Percentiles rank a stretch among this genome's conserved stretches.
Evolutionary conservation across 2,113 vertebrate genomes (phyloP).

Genomic region (Ceyx margarethae): DNA sequence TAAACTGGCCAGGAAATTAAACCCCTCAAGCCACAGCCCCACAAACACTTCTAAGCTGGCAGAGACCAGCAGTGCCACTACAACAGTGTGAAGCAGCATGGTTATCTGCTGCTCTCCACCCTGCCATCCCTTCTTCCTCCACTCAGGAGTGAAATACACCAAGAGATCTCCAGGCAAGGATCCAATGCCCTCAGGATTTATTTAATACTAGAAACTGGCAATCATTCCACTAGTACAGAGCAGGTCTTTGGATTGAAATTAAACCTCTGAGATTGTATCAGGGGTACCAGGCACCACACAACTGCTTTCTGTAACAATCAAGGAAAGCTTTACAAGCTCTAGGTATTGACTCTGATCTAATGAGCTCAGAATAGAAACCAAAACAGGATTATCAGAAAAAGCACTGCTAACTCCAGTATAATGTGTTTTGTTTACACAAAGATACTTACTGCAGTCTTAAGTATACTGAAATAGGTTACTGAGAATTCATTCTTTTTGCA

Average conservation of each 20-base stretch:
- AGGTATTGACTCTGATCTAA: neutral
- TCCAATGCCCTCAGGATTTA: neutral
- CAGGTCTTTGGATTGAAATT: neutral
- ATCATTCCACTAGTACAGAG: neutral
- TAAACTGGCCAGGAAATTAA: neutral
- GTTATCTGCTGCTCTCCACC: neutral
- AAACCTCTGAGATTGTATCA: neutral
- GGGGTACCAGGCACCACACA: neutral
- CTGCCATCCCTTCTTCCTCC: neutral
- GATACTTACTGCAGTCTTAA: neutral
- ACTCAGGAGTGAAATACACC: neutral
- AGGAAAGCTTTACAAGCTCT: neutral
- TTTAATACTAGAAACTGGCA: neutral
- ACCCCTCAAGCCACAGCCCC: neutral
- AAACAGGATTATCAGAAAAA: neutral
- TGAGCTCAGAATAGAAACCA: neutral
- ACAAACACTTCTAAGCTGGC: neutral
- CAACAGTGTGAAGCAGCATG: accelerated
- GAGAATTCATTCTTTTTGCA: neutral
- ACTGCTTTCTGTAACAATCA: neutral
- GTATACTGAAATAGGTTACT: neutral
- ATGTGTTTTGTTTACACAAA: neutral
- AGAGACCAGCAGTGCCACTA: neutral
- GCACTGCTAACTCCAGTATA: neutral
- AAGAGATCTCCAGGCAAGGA: neutral